These are phyloP conservation scores for Mormoops blainvillei DNA, from an alignment of 2,113 vertebrate species.

Conservation along the genomic window DNA sequence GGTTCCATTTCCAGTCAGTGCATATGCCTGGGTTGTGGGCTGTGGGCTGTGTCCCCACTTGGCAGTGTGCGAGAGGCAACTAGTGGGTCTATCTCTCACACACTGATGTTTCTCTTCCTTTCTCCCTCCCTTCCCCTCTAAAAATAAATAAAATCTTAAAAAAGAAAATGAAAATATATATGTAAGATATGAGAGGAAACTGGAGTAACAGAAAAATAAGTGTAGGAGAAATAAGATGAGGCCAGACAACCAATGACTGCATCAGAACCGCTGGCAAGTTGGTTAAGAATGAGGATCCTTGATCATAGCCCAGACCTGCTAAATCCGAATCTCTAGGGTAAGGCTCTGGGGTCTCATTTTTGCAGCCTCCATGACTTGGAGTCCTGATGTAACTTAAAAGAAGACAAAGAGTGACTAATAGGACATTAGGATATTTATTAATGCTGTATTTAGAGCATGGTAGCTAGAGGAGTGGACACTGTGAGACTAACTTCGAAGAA, in stretches of 20 bases:
- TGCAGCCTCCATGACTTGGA: not conserved
- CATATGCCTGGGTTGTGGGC: too few species aligned
- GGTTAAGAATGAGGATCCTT: not conserved
- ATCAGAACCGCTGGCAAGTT: not conserved
- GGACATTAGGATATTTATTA: conserved; percentile 20
- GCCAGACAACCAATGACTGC: not conserved
- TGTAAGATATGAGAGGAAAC: not conserved
- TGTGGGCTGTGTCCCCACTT: too few species aligned
- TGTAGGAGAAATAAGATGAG: not conserved
- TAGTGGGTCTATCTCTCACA: too few species aligned
- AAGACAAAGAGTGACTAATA: conserved; percentile 7
- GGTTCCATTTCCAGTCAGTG: not conserved
- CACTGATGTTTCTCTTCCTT: too few species aligned
- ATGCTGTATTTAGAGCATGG: not conserved
- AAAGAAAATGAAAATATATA: too few species aligned
- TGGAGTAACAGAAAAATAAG: not conserved
- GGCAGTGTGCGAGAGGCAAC: too few species aligned
- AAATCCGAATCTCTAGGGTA: not conserved
- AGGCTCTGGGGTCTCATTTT: not conserved
- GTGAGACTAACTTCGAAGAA: not conserved
- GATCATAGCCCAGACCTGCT: not conserved
- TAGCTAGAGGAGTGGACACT: not conserved
- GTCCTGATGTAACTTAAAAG: conserved; percentile 11
- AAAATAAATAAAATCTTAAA: too few species aligned
- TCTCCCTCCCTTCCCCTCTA: too few species aligned